Base-by-base conservation (phyloP, 2,113 vertebrate genomes). In the Psittacus erithacus region DNA sequence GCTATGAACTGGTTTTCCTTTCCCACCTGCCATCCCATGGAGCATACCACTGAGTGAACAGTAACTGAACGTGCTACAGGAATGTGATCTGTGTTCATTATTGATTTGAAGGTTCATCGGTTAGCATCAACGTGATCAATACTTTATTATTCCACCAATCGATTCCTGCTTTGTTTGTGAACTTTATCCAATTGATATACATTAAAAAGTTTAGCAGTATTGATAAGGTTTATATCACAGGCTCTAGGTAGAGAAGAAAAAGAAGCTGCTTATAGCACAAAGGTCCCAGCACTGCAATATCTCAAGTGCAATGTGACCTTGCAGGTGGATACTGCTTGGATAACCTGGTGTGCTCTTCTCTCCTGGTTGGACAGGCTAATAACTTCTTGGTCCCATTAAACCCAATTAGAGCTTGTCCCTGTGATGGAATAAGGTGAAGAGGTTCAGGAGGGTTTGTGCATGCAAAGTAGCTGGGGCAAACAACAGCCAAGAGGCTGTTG, bases 111-210 rank as follows among this genome's bases (percentile, higher is more conserved):
- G 93, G 79, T 43, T 83, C 87, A 84, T 85, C 4, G n/a, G 79
- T 92, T 79, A 65, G 75, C 19, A 1, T 60, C 90, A 29, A 46
- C 53, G 3, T 53, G 88, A 44, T 97, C 96, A 59, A 97, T 96
- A 94, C 62, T 67, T 39, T 53, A 79, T 95, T 95, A 95, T 90
- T 64, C 71, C 85, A 41, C 46, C 59, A 9, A 90, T 97, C 79
- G 86, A 93, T 97, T 35, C 63, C 90, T 47, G 55, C 82, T 91
- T 64, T 91, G 67, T 39, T 78, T 62, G 76, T 69, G 90, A 91
- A 90, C 84, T 92, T 93, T 46, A 70, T 53, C 81, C 80, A 63
- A 65, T 69, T 91, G 93, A 91, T 84, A 90, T 71, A 87, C 68
- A 93, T 85, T 90, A 85, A 77, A 84, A 91, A 94, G 74, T 76